Conservation (phyloP, 2,888 invertebrate species). For the Epicampocera succincta region DNA sequence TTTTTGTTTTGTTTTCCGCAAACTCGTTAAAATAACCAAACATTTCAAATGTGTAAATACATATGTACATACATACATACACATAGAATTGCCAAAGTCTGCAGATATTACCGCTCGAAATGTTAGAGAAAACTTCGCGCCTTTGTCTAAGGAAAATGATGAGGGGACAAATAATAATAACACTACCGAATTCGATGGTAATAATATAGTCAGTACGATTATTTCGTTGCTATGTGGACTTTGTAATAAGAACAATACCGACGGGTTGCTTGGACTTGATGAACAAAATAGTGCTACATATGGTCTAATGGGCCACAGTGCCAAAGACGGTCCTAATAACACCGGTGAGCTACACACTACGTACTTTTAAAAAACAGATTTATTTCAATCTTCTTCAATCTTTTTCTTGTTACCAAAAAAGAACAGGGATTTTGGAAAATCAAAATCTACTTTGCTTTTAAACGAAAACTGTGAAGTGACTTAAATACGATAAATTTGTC, state of each 20-base stretch:
- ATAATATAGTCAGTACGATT: slow-evolving; percentile 64
- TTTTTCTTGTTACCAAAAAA: slow-evolving; percentile 10
- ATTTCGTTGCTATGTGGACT: slow-evolving; percentile 67
- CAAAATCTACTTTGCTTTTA: slow-evolving; percentile 13
- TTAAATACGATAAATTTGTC: background rate
- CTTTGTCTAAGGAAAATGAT: slow-evolving; percentile 65
- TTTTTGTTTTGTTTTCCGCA: slow-evolving; percentile 55
- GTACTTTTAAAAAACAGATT: slow-evolving; percentile 59
- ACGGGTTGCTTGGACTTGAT: slow-evolving; percentile 66
- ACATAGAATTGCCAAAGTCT: slow-evolving; percentile 63
- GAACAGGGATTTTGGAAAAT: slow-evolving; percentile 25
- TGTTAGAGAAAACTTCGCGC: slow-evolving; percentile 64
- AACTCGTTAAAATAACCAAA: slow-evolving; percentile 57
- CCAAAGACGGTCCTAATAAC: slow-evolving; percentile 63
- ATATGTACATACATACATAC: slow-evolving; percentile 22
- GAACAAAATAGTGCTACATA: slow-evolving; percentile 63
- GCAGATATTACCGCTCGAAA: slow-evolving; percentile 60
- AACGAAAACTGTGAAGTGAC: slow-evolving; percentile 21
- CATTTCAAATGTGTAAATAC: slow-evolving; percentile 30
- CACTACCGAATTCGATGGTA: slow-evolving; percentile 62
- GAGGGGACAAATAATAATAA: slow-evolving; percentile 62
- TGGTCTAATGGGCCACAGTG: slow-evolving; percentile 54
- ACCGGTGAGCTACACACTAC: slow-evolving; percentile 66
- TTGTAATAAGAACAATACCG: slow-evolving; percentile 62
- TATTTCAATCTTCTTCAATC: slow-evolving; percentile 37